Base-by-base conservation (phyloP, 1,140 invertebrate genomes). In the Trichoplusia ni region DNA sequence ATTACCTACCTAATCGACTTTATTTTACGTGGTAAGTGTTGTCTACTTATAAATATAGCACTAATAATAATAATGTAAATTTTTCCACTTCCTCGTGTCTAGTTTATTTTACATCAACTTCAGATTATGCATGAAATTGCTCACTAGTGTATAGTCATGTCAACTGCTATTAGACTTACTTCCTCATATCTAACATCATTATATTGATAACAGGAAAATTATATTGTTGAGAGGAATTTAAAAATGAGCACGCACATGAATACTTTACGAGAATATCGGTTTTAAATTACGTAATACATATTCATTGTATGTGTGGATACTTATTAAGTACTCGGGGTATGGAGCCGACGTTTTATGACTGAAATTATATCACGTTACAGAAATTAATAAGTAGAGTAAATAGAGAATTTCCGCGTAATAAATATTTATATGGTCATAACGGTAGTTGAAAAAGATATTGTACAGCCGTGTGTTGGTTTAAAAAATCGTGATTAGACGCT, bases 191-290 rank as follows among this genome's bases (percentile, higher is more conserved):
- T 54, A 38, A 58, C 37, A 40, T 8, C 14, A 8, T 40, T 18
- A 27, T 11, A 21, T 29, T 58, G 53, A 58, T 58, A 42, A 58
- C 53, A 58, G 37, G 53, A 29, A 58, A 58, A 58, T 42, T 58
- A 42, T 19, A 42, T 58, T 29, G 37, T 42, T 58, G 14, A 42
- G 44, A 47, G 44, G 4, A 8, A 38, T 25, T 37, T 54, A 23
- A 25, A 35, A 54, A 54, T 33, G 11, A 14, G 49, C 13, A 18
- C 19, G 5, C 8, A 31, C 46, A 18, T 31, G n/a, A n/a, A n/a
- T n/a, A n/a, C n/a, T n/a, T n/a, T n/a, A n/a, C n/a, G n/a, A n/a
- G n/a, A n/a, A n/a, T n/a, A n/a, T n/a, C n/a, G n/a, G n/a, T n/a
- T n/a, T n/a, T n/a, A n/a, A n/a, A n/a, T n/a, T n/a, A n/a, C n/a